Conservation (phyloP, 2,888 invertebrate species). For the Macrosoma leucophasiata region DNA sequence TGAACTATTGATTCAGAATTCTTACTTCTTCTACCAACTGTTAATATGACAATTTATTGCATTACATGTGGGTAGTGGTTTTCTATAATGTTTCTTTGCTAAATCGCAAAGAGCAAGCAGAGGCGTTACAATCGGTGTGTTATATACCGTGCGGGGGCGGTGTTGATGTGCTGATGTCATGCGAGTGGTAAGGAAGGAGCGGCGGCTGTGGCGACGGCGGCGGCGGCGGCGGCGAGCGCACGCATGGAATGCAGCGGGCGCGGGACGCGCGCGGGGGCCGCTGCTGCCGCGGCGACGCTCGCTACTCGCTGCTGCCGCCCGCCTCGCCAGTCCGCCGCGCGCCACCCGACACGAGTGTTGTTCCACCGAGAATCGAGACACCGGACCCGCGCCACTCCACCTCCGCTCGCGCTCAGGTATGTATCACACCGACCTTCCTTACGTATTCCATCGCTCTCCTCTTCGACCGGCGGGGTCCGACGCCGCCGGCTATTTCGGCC, state of each 20-base stretch:
- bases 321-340: conserved; percentile 67
- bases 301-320: conserved; percentile 61
- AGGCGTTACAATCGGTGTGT: conserved; percentile 39
- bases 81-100: too few species aligned
- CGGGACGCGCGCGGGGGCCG: conserved; percentile 52
- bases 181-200: too few species aligned
- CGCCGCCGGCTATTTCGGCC: conserved; percentile 27
- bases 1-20: too few species aligned
- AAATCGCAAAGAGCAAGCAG: conserved; percentile 19
- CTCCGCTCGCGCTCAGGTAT: conserved; percentile 56
- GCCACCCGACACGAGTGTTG: conserved; percentile 66
- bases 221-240: conserved; percentile 47
- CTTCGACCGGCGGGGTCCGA: conserved; percentile 24
- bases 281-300: conserved; percentile 54
- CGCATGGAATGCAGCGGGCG: conserved; percentile 52
- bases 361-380: conserved; percentile 46
- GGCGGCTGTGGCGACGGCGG: conserved; percentile 47
- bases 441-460: conserved; percentile 23
- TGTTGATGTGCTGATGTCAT: conserved; percentile 45
- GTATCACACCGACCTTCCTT: conserved; percentile 54
- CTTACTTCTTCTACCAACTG: too few species aligned
- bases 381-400: conserved; percentile 36
- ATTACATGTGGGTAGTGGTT: too few species aligned
- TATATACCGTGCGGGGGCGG: conserved; percentile 52
- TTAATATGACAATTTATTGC: too few species aligned